Evolutionary conservation across 2,888 invertebrate species (phyloP).

Genomic region (Zootermopsis nevadensis): DNA sequence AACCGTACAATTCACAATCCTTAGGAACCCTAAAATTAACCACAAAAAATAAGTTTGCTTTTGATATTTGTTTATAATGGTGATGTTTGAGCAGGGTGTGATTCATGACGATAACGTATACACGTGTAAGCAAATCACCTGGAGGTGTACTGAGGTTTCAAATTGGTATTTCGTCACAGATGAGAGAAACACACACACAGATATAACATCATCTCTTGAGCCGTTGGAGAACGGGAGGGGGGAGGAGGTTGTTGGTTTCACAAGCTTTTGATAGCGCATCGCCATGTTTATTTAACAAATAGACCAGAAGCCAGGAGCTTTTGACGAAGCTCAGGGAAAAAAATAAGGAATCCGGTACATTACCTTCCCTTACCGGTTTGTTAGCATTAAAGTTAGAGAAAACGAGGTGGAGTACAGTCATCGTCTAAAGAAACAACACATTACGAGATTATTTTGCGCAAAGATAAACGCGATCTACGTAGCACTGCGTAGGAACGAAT

Average conservation of each 20-base stretch:
- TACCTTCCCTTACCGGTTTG: not conserved
- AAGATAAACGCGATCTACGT: no score
- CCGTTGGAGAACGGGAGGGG: not conserved
- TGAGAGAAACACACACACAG: not conserved
- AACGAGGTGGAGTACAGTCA: not conserved
- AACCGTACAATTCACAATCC: no score
- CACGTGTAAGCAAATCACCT: slow-evolving; percentile 21
- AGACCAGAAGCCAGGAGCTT: slow-evolving; percentile 39
- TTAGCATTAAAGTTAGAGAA: slow-evolving; percentile 10
- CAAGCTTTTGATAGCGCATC: slow-evolving; percentile 30
- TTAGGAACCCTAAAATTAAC: no score
- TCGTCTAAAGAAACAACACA: not conserved
- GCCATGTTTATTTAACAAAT: slow-evolving; percentile 49
- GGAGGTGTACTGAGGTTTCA: slow-evolving; percentile 5
- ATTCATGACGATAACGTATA: not conserved
- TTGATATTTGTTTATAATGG: no score
- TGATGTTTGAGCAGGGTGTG: not conserved
- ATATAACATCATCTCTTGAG: slow-evolving; percentile 1
- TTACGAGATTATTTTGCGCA: no score
- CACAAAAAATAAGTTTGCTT: no score
- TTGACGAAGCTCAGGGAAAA: slow-evolving; percentile 44
- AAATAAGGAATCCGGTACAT: not conserved
- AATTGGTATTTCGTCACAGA: not conserved
- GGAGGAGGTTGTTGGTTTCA: not conserved
- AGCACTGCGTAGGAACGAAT: no score